Base-by-base conservation (phyloP, 2,113 vertebrate genomes). In the Oncorhynchus clarkii region DNA sequence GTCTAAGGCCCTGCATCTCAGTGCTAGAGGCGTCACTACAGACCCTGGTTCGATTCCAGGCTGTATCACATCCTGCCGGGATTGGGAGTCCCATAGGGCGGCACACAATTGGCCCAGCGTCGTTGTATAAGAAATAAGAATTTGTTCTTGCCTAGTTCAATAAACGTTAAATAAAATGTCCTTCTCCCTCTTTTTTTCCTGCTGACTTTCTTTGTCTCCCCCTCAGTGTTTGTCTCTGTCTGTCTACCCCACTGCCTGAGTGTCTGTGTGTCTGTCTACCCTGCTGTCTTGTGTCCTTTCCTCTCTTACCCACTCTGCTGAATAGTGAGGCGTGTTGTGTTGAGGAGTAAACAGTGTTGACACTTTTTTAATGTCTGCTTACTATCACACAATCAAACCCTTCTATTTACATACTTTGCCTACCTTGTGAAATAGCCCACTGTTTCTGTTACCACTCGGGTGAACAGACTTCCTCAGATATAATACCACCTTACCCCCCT, bases 381-480 rank as follows among this genome's bases (percentile, higher is more conserved):
- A 26, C 26, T 29, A 62, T 81, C 59, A 70, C 67, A 45, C 34
- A 39, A 66, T 67, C 78, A 82, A 82, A 82, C 75, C 79, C 34
- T 80, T 80, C 69, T 80, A 45, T 45, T 45, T 45, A 45, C 39
- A 45, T 45, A 45, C 39, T 45, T 45, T 11, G 34, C 39, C 2
- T 54, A 13, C 49, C 1, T 54, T 81, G 77, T 70, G 39, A 24
- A 49, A 70, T 22, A 83, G 88, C 88, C 84, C 83, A 85, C 84
- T 16, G 49, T 18, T 18, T 54, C 4, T 18, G 49, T 54, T 54
- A 54, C 13, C 14, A 54, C 13, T 54, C 3, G 1, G 49, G 49
- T 54, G 16, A 14, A 54, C 51, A 54, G 51, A 54, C 51, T 18
- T 14, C 3, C 51, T 54, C 16, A 18, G 13, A 18, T 54, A 54